Percentiles rank a stretch among this genome's conserved stretches.
Conservation (phyloP, 1,140 invertebrate genomes). For the Anoplophora glabripennis region DNA sequence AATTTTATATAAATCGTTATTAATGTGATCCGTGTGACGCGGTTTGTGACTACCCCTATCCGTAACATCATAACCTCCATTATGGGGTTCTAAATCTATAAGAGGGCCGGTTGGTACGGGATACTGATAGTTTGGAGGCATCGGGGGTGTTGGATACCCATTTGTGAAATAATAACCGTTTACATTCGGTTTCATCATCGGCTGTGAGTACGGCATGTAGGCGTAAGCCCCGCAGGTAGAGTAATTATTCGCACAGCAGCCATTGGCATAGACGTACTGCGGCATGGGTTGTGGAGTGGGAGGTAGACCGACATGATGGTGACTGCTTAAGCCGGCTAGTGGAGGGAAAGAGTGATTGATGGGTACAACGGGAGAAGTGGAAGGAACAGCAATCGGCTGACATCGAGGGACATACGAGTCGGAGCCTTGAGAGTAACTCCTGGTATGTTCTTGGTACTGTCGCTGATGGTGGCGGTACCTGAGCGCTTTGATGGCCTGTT, state of each 20-base stretch:
- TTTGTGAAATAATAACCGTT: slow-evolving; percentile 34
- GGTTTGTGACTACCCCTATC: slow-evolving; percentile 24
- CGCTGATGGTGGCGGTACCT: slow-evolving; percentile 51
- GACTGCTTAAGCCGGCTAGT: slow-evolving; percentile 6
- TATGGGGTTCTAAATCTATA: slow-evolving; percentile 67
- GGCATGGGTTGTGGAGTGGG: slow-evolving; percentile 12
- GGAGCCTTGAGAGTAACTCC: slow-evolving; percentile 25
- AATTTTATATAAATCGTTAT: slow-evolving; percentile 16
- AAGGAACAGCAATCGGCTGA: slow-evolving; percentile 2
- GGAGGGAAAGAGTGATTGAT: slow-evolving; percentile 34
- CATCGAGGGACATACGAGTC: background rate
- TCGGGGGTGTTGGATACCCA: slow-evolving; percentile 6
- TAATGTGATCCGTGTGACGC: slow-evolving; percentile 16
- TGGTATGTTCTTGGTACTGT: slow-evolving; percentile 38
- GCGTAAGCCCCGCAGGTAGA: slow-evolving; percentile 17
- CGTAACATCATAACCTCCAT: slow-evolving; percentile 29
- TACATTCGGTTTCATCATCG: slow-evolving; percentile 17
- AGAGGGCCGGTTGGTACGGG: slow-evolving; percentile 59
- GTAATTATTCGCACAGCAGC: slow-evolving; percentile 29
- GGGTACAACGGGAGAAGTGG: background rate
- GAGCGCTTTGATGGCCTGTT: slow-evolving; percentile 54
- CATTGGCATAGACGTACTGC: slow-evolving; percentile 27
- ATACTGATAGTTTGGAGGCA: slow-evolving; percentile 13
- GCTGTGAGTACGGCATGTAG: slow-evolving; percentile 41
- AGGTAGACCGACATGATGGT: slow-evolving; percentile 16